A percentile compares a stretch with the other conserved stretches of the same genome.
These are phyloP conservation scores for Buathra laborator DNA, from an alignment of 2,888 invertebrate genomes.

Conservation along the genomic window DNA sequence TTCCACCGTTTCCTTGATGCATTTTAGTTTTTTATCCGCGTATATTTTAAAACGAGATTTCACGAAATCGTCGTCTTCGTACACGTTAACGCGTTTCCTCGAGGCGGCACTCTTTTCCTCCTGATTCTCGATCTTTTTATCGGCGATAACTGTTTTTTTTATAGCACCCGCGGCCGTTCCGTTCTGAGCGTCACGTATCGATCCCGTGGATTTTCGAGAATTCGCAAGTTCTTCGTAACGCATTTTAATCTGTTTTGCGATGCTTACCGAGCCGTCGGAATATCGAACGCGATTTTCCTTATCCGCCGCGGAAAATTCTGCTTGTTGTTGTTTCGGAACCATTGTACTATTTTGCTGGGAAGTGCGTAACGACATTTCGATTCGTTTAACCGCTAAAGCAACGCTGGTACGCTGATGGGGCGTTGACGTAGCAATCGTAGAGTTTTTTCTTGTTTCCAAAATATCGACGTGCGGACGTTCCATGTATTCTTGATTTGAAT, in stretches of 20 bases:
- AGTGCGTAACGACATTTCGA: conserved; percentile 10
- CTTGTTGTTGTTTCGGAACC: not conserved
- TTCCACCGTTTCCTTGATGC: not conserved
- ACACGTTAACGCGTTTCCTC: conserved; percentile 29
- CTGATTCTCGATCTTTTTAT: conserved; percentile 6
- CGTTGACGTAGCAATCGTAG: not conserved
- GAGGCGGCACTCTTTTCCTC: conserved; percentile 2
- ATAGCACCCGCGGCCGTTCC: conserved; percentile 25
- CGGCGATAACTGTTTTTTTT: conserved; percentile 25
- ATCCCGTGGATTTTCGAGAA: not conserved
- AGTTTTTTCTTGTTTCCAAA: too few relatives aligned
- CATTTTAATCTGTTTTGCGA: conserved; percentile 38
- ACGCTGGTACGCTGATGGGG: not conserved
- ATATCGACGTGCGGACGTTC: not conserved
- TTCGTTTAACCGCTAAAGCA: not conserved
- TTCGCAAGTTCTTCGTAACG: conserved; percentile 42
- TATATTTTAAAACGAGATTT: conserved; percentile 56
- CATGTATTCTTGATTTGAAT: not conserved
- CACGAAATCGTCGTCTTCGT: conserved; percentile 36
- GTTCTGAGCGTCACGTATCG: not conserved
- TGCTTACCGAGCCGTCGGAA: not conserved
- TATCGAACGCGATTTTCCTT: conserved; percentile 55
- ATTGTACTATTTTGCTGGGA: not conserved
- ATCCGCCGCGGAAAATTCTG: not conserved
- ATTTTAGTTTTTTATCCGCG: not conserved